Base-by-base conservation (phyloP, 2,113 vertebrate species). In the Pseudorhombus dupliciocellatus region DNA sequence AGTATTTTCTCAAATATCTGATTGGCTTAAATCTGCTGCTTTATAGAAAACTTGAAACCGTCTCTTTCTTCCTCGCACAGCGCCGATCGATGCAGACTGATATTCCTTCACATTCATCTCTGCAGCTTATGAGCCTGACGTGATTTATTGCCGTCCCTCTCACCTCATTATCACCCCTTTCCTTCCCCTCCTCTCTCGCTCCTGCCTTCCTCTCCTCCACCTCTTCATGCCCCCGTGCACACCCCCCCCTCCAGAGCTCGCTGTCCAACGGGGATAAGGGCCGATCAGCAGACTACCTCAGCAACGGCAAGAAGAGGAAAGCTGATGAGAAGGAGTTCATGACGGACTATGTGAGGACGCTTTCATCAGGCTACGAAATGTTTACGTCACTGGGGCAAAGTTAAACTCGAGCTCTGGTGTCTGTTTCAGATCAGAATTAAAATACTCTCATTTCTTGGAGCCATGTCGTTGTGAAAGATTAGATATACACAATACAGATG, bases 251-350 rank as follows among this genome's bases (percentile, higher is more conserved):
- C 46, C 85, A 94, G 93, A 94, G 93, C 83, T 94, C 92, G 64
- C 88, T 94, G 75, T 93, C 93, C 80, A 94, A 94, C 0, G 95
- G 96, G 64, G 96, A 96, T 40, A 95, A 96, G 73, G 94, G 95
- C 11, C 92, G 96, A 42, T 64, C 91, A 22, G 89, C 96, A 0
- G 96, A 97, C 85, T 97, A 97, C 92, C 93, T 97, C 90, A 96
- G 93, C 90, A 93, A 95, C 16, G 95, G 93, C 90, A 97, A 97
- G 90, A 97, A 97, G 91, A 94, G 96, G 91, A 97, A 97, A 89
- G 93, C 93, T 3, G 96, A 97, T 2, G 96, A 97, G 84, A 97
- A 97, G 83, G 96, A 97, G 56, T 97, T 96, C 0, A 89, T 94
- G 84, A 96, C 95, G 0, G 96, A 96, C 82, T 97, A 97, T 6